Evolutionary conservation across 2,797 vertebrate species (phyloP), one percentile per base, ranked within the genome.

Genomic region (Rhynchotus rufescens): DNA sequence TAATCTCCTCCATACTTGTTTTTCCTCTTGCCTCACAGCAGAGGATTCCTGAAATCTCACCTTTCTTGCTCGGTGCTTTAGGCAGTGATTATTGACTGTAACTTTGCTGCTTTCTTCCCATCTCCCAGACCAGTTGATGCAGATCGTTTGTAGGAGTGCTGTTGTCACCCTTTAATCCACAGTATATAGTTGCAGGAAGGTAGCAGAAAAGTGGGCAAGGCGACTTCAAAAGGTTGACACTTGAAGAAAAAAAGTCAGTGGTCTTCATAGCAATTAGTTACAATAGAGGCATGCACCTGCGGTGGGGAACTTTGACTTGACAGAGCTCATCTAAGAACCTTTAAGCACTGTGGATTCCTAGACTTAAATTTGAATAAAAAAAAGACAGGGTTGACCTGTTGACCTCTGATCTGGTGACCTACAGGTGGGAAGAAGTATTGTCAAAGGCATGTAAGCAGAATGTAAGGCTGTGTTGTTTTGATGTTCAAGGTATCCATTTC

Each of bases 401-500:
- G 91, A 97, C 98, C 96, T 95, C 96, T 98, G 98, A 98, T 98
- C 98, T 97, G 91, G 92, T 98, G 97, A 98, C 98, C 98, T 98
- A 94, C 99, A 99, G 98, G 99, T 99, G 98, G 98, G 98, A 95
- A 97, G 97, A 90, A 94, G 97, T 93, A 98, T 99, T 99, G 98
- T 99, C 97, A 96, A 94, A 84, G 95, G 96, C 97, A 97, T 97
- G 97, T 98, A 97, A 95, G 98, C 98, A 98, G 96, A 97, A 93
- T 94, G 93, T 42, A 95, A 88, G 86, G 91, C 94, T 84, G 68
- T 91, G 90, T 95, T 98, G 97, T 98, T 98, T 97, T 98, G 98
- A 98, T 98, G 97, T 97, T 97, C 97, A 97, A 98, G 97, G 96
- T 98, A 98, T 98, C 97, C 92, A 95, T 98, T 98, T 98, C 98